Evolutionary conservation across 2,113 vertebrate genomes (phyloP).

Genomic region (Oryzias woworae): DNA sequence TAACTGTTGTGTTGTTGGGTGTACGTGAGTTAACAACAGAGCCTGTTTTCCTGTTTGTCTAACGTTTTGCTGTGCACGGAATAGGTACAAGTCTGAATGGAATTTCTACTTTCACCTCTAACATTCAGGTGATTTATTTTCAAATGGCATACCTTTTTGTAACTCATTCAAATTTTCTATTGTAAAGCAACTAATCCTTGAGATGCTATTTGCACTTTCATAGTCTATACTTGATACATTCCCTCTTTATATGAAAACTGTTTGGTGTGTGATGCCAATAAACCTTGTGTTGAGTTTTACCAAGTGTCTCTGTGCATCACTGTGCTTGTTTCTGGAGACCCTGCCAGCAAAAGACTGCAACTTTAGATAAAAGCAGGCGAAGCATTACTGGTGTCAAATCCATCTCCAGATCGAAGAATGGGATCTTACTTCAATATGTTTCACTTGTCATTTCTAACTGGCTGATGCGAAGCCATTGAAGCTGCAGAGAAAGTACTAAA

Average conservation of each 20-base stretch:
- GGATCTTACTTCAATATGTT: too few species aligned
- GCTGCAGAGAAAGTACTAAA: too few species aligned
- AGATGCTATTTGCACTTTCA: conserved; percentile 99
- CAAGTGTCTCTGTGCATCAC: not conserved
- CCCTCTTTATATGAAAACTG: conserved; percentile 92
- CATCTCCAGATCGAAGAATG: too few species aligned
- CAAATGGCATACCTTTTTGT: conserved; percentile 91
- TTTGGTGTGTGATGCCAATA: conserved; percentile 95
- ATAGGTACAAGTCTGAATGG: conserved; percentile 67
- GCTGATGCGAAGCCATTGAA: too few species aligned
- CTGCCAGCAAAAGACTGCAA: not conserved
- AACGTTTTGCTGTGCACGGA: conserved; percentile 81
- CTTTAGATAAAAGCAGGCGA: not conserved
- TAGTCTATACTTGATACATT: conserved; percentile 99
- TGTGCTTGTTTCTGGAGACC: too few species aligned
- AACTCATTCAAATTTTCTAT: conserved; percentile 91
- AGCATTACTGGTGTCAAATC: too few species aligned
- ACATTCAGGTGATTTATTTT: conserved; percentile 65
- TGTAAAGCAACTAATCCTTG: conserved; percentile 93
- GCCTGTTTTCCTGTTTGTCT: conserved; percentile 72
- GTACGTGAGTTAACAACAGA: conserved; percentile 69
- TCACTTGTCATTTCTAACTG: too few species aligned
- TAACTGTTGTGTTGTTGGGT: conserved; percentile 65
- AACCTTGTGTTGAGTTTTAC: conserved; percentile 74
- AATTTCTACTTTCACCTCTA: conserved; percentile 83